Evolutionary conservation across 2,113 vertebrate genomes (phyloP).

Genomic region (Strix aluco): DNA sequence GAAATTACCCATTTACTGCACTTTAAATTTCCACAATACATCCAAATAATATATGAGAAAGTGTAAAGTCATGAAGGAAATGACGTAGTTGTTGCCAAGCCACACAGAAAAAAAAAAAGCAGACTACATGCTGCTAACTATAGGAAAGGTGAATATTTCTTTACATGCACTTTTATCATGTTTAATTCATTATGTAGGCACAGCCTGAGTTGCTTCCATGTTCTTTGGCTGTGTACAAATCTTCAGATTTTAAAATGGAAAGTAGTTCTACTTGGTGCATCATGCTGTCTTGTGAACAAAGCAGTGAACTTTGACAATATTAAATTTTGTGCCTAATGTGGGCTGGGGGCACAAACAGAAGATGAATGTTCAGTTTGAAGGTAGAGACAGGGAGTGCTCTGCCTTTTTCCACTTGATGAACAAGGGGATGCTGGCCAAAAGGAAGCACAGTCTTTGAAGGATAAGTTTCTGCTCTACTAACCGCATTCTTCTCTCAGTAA

Average conservation of each 20-base stretch:
- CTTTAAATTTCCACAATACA: background rate
- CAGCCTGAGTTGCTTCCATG: background rate
- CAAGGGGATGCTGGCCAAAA: background rate
- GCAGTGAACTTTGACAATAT: background rate
- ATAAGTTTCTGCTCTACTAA: background rate
- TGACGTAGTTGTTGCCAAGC: background rate
- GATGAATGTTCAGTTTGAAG: background rate
- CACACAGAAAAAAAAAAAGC: background rate
- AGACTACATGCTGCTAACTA: background rate
- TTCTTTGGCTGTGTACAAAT: background rate
- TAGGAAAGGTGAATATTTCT: background rate
- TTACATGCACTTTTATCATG: background rate
- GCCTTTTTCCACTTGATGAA: background rate
- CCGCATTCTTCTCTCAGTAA: background rate
- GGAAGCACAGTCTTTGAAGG: background rate
- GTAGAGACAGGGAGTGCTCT: background rate
- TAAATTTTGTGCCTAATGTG: background rate
- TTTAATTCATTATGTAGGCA: background rate
- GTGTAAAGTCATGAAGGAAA: background rate
- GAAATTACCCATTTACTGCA: background rate
- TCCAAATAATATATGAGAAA: background rate
- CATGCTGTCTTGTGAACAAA: background rate
- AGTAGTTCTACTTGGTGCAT: background rate
- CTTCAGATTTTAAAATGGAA: background rate
- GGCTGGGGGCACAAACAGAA: background rate